Evolutionary conservation across 2,113 vertebrate genomes (phyloP), one percentile per base, ranked within the genome.

Genomic region (Pipra filicauda): DNA sequence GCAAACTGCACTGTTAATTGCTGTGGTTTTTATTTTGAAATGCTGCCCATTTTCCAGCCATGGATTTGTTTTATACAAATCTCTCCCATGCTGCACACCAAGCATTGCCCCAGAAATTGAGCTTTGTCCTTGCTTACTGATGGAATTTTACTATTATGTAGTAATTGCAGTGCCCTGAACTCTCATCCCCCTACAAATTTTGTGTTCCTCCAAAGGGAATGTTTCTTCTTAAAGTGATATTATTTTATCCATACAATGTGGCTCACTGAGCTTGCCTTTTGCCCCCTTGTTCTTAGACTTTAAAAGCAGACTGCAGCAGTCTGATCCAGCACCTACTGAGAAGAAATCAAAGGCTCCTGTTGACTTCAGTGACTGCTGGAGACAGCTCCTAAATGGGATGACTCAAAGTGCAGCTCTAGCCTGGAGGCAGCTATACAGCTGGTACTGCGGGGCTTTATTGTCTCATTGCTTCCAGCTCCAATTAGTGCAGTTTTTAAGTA

Each of bases 311-410:
- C 69, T 69, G 19, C 8, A 94, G 57, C 91, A 91, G 48, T 89
- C 88, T 82, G 92, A 94, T 92, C 76, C 48, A 87, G 58, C 61
- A 65, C 73, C 93, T 75, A 89, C 89, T 62, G 89, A 89, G 87
- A 85, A 69, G 93, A 95, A 95, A 96, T 96, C 96, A 95, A 95
- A 95, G 89, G 49, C 77, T 95, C 58, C 85, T 89, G 70, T 94
- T 94, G 91, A 93, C 93, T 97, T 85, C 92, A 88, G 54, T 91
- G 91, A 30, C 61, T 91, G 76, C 64, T 92, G 54, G 61, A 96
- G 69, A 91, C 62, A 64, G 73, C 57, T 93, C 44, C 66, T 93
- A 88, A 94, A 93, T 78, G 48, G 86, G 76, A 90, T 88, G 85
- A 84, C 85, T 89, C 82, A 71, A 93, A 95, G 79, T 37, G 61